Percentiles rank a stretch among this genome's conserved stretches.
Conservation (phyloP, 2,113 vertebrate genomes). For the Cyprinodon variegatus region DNA sequence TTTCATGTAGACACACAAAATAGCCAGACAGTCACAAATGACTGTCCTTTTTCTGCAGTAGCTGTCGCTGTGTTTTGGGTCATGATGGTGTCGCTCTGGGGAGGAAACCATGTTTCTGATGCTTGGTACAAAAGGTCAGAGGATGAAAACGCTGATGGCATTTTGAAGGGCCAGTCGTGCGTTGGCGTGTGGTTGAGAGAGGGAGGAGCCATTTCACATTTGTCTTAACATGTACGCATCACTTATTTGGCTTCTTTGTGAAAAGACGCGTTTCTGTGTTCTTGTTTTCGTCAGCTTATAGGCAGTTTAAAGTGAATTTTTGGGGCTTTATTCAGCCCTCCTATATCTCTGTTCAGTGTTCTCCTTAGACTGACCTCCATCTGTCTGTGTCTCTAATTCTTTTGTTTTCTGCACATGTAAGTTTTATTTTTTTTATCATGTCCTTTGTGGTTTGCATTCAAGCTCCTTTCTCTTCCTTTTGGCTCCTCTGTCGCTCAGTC, state of each 20-base stretch:
- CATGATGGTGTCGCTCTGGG: slow-evolving; percentile 50
- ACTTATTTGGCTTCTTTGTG: slow-evolving; percentile 3
- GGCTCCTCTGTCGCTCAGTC: background rate
- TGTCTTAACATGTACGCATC: slow-evolving; percentile 12
- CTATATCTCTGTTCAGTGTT: slow-evolving; percentile 27
- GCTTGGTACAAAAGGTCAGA: slow-evolving; percentile 66
- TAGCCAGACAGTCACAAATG: slow-evolving; percentile 18
- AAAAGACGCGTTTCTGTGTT: background rate
- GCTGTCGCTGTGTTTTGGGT: slow-evolving; percentile 40
- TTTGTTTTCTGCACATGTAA: background rate
- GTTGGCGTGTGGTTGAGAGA: slow-evolving; percentile 17
- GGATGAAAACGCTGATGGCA: slow-evolving; percentile 58
- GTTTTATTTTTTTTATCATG: background rate
- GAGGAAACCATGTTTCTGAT: slow-evolving; percentile 64
- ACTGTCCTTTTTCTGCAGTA: slow-evolving; percentile 15
- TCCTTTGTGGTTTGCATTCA: slow-evolving; percentile 3
- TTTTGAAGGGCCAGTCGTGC: slow-evolving; percentile 25
- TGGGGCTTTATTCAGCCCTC: slow-evolving; percentile 37
- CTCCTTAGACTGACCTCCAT: slow-evolving; percentile 42
- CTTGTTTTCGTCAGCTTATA: background rate
- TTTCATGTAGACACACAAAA: background rate
- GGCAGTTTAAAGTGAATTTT: slow-evolving; percentile 47
- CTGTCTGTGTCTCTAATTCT: slow-evolving; percentile 28
- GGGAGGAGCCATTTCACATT: slow-evolving; percentile 14
- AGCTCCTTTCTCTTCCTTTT: slow-evolving; percentile 10